Conservation (phyloP, 2,797 vertebrate genomes). For the Margarornis squamiger region DNA sequence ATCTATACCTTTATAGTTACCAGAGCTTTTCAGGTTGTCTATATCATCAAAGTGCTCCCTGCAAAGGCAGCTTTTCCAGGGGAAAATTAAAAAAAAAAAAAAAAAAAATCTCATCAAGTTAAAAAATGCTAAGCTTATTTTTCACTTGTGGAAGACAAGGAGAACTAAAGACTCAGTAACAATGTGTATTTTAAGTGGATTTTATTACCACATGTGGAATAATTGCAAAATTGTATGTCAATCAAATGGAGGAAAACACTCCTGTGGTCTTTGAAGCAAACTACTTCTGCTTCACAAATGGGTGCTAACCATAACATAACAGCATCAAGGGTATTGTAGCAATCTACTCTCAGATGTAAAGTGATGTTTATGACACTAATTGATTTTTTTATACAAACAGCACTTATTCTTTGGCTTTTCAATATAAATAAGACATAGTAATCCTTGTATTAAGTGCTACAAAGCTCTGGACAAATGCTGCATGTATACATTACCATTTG, state of each 20-base stretch:
- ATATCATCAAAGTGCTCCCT: background rate
- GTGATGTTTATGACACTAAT: constrained; percentile 21
- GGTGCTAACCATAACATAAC: background rate
- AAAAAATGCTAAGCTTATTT: background rate
- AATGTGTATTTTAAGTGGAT: background rate
- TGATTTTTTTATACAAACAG: background rate
- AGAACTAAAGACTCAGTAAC: background rate
- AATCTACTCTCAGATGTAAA: constrained; percentile 15
- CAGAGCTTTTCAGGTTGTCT: background rate
- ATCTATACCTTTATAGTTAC: background rate
- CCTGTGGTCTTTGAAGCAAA: background rate
- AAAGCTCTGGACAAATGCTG: background rate
- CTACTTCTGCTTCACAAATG: background rate
- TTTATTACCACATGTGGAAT: background rate
- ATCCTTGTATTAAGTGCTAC: background rate
- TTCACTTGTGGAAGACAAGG: background rate
- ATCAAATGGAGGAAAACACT: background rate
- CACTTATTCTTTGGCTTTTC: background rate
- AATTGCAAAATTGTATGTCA: background rate
- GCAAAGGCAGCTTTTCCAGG: background rate
- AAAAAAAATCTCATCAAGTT: background rate
- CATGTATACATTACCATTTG: background rate
- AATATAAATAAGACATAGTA: background rate
- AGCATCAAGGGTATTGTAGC: background rate
- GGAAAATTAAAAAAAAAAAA: background rate